Conservation (phyloP, 2,113 vertebrate genomes). For the Nettapus auritus region DNA sequence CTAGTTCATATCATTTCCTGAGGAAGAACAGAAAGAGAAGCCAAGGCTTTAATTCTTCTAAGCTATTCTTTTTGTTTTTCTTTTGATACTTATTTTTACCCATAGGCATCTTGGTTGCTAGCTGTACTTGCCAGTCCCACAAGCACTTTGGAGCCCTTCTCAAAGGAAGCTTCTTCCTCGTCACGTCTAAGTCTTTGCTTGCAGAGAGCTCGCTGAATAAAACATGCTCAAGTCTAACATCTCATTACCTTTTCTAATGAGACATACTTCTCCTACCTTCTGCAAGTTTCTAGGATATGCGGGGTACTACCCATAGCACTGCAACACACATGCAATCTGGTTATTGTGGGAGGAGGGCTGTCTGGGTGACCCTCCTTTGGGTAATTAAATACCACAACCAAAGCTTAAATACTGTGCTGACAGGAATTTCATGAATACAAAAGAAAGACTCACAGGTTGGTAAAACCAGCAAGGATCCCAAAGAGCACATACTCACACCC, state of each 20-base stretch:
- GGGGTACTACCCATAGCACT: neutral
- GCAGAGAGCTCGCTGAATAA: neutral
- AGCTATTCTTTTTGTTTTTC: slow-evolving; percentile 9
- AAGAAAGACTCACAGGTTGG: neutral
- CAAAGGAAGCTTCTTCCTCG: neutral
- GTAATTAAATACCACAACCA: neutral
- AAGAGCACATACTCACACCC: neutral
- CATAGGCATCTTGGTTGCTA: slow-evolving; percentile 28
- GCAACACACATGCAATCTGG: fast-evolving
- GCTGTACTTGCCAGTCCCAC: slow-evolving; percentile 13
- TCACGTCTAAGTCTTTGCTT: neutral
- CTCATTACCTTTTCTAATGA: neutral
- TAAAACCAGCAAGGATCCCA: neutral
- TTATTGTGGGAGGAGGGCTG: neutral
- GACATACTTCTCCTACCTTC: neutral
- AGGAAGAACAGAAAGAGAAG: slow-evolving; percentile 27
- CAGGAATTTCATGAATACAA: neutral
- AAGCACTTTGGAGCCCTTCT: neutral
- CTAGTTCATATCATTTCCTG: slow-evolving; percentile 28
- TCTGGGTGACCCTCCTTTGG: neutral
- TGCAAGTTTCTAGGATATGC: neutral
- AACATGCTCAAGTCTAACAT: neutral
- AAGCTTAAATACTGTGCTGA: neutral
- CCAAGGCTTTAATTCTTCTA: slow-evolving; percentile 36
- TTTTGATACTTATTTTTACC: slow-evolving; percentile 52